These are phyloP conservation scores for Ctenopoma multispine DNA, from an alignment of 2,797 vertebrate genomes.

Conservation along the genomic window DNA sequence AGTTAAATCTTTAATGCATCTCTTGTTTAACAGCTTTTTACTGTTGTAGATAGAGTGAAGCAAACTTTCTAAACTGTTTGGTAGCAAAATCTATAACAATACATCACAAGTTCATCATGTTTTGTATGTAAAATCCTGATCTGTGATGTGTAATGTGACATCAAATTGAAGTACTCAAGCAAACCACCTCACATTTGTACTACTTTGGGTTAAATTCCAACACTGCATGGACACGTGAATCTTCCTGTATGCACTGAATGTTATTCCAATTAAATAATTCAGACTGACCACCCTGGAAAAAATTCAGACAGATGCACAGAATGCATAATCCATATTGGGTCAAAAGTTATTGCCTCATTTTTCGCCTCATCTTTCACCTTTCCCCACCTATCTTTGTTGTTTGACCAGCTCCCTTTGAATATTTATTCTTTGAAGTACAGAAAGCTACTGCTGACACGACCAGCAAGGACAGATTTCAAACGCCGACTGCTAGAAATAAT, in stretches of 20 bases:
- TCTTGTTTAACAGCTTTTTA: not conserved
- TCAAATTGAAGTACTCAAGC: not conserved
- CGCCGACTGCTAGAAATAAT: constrained; percentile 22
- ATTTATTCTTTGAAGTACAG: constrained; percentile 24
- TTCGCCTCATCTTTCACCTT: constrained; percentile 7
- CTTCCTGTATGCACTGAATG: not conserved
- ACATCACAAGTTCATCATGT: not conserved
- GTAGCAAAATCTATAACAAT: not conserved
- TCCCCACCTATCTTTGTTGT: not conserved
- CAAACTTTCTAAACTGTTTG: not conserved
- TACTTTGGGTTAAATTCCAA: not conserved
- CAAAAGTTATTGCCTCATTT: not conserved
- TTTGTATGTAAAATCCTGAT: not conserved
- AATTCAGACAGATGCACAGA: not conserved
- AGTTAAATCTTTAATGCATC: too few species aligned
- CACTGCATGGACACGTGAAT: not conserved
- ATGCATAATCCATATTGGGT: not conserved
- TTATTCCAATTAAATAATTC: not conserved
- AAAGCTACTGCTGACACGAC: constrained; percentile 8
- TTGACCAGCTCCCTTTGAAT: constrained; percentile 5
- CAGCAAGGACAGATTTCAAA: constrained; percentile 33
- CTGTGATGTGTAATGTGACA: not conserved
- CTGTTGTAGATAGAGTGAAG: not conserved
- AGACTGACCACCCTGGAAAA: not conserved
- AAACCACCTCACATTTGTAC: not conserved